A percentile compares a stretch with the other conserved stretches of the same genome.
phyloP scores from a whole-genome alignment of 2,113 vertebrate genomes.

The Microtus montanus region DNA sequence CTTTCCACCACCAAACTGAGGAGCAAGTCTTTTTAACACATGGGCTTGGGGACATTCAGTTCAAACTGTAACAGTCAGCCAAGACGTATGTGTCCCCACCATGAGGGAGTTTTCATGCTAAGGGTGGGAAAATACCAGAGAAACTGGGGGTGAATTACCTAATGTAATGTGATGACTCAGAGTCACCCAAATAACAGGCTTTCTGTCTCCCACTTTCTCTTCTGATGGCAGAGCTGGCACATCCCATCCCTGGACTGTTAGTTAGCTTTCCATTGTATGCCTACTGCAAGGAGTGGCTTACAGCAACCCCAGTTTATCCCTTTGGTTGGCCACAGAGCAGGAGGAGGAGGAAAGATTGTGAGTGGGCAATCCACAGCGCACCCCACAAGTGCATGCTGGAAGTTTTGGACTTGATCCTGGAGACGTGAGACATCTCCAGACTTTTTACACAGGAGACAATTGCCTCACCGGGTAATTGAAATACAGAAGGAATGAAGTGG shows the following conservation, averaged over 20 bases:
- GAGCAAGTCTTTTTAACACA: neutral
- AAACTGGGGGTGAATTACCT: neutral
- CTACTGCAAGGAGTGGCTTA: neutral
- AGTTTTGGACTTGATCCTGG: neutral
- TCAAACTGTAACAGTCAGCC: neutral
- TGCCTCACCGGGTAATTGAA: neutral
- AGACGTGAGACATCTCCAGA: neutral
- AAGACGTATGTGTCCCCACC: fast-evolving
- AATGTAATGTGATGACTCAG: neutral
- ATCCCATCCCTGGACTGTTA: neutral
- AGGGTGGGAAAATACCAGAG: neutral
- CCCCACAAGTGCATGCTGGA: neutral
- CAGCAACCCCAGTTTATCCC: neutral
- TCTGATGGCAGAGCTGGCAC: neutral
- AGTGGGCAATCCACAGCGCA: neutral
- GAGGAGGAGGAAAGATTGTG: neutral
- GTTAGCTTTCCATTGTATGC: neutral
- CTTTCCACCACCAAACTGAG: neutral
- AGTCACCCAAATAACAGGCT: neutral
- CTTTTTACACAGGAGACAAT: neutral
- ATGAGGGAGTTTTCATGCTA: neutral
- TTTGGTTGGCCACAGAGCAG: neutral
- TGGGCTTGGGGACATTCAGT: neutral
- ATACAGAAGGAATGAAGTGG: neutral
- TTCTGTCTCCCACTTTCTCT: neutral